A percentile compares a stretch with the other conserved stretches of the same genome.
Conservation (phyloP, 2,888 invertebrate species). For the Rotaria sp. region DNA sequence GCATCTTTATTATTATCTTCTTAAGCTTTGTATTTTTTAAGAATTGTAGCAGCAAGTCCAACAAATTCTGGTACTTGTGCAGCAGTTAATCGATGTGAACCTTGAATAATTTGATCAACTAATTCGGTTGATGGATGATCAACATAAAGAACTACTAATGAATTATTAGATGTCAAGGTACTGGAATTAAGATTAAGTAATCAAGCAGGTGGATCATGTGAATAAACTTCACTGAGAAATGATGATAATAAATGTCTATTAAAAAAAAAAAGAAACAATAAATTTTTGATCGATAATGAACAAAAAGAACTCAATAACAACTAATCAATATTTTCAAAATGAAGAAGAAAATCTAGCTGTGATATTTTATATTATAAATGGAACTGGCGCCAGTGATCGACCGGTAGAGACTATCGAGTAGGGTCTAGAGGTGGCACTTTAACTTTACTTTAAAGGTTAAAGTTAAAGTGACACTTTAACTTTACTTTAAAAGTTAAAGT, state of each 20-base stretch:
- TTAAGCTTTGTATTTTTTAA: not conserved
- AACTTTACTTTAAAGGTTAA: too few species aligned
- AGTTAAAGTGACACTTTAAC: too few species aligned
- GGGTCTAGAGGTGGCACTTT: too few species aligned
- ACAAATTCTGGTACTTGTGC: not conserved
- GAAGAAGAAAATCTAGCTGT: too few species aligned
- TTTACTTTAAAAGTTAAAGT: too few species aligned
- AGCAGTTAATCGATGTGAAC: not conserved
- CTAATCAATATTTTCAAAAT: too few species aligned
- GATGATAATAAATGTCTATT: conserved; percentile 19
- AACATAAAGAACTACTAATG: not conserved
- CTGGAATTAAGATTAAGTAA: not conserved
- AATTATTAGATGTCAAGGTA: not conserved
- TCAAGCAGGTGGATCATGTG: not conserved
- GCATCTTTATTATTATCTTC: conserved; percentile 2
- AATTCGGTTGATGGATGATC: not conserved
- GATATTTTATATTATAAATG: too few species aligned
- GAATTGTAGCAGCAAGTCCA: not conserved
- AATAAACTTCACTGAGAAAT: not conserved
- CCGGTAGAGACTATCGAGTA: too few species aligned
- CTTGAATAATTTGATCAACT: conserved; percentile 5
- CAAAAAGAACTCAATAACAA: too few species aligned
- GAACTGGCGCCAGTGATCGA: too few species aligned
- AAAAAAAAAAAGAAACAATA: not conserved
- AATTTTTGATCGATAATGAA: too few species aligned